Evolutionary conservation across 2,113 vertebrate species (phyloP).

Genomic region (Carlito syrichta): DNA sequence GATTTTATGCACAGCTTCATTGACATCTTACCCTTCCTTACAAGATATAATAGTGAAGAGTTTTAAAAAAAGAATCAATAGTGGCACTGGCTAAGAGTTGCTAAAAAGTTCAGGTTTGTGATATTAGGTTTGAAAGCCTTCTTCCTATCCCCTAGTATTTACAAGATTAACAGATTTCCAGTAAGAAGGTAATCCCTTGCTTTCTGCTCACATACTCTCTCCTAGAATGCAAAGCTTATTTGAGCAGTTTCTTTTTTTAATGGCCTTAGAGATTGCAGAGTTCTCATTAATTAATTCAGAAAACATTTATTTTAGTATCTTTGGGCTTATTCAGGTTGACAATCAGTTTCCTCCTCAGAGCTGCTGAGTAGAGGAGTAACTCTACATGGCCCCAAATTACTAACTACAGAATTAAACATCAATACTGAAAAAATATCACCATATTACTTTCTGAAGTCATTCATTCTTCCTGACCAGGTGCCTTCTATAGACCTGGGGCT

Average conservation of each 20-base stretch:
- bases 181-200: neutral
- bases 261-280: slow-evolving; percentile 14
- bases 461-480: neutral
- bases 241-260: neutral
- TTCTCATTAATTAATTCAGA: slow-evolving; percentile 2
- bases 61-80: neutral
- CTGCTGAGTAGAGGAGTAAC: neutral
- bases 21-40: neutral
- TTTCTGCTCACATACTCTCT: neutral
- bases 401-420: neutral
- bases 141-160: neutral
- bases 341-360: neutral
- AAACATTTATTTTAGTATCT: slow-evolving; percentile 41
- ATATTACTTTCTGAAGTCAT: neutral
- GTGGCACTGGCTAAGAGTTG: neutral
- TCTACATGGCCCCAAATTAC: neutral
- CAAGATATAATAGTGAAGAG: neutral
- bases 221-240: slow-evolving; percentile 12
- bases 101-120: neutral
- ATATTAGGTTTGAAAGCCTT: neutral
- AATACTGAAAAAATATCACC: neutral
- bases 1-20: neutral
- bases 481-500: neutral
- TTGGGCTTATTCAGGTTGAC: slow-evolving; percentile 29
- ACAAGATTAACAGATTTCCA: neutral